Conservation (phyloP, 2,797 vertebrate species). For the Peromyscus melanophrys region DNA sequence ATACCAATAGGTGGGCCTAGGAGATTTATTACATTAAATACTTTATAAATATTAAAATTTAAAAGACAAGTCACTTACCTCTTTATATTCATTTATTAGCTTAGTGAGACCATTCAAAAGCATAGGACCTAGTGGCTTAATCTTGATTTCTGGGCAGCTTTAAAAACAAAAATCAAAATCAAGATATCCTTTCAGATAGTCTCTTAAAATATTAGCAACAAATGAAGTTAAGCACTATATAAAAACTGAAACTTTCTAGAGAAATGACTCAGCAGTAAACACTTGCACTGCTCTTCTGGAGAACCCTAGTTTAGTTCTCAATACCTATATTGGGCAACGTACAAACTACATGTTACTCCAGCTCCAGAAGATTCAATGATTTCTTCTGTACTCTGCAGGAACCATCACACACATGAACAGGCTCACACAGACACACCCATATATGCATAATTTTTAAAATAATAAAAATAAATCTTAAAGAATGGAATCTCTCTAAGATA, state of each 20-base stretch:
- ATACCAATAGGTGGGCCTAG: constrained; percentile 26
- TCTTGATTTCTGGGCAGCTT: constrained; percentile 98
- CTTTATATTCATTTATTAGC: constrained; percentile 99
- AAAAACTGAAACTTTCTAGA: constrained; percentile 51
- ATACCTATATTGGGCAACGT: not conserved
- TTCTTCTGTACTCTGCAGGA: not conserved
- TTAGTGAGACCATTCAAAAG: constrained; percentile 99
- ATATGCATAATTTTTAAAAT: not conserved
- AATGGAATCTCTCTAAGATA: constrained; percentile 4
- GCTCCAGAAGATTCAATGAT: not conserved
- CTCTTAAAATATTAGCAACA: constrained; percentile 61
- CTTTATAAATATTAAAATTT: constrained; percentile 60
- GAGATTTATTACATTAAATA: constrained; percentile 61
- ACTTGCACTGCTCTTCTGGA: not conserved
- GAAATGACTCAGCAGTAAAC: not conserved
- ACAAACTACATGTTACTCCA: not conserved
- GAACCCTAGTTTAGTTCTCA: not conserved
- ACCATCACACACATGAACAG: not conserved
- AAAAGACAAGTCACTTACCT: constrained; percentile 91
- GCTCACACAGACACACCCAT: not conserved
- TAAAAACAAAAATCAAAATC: constrained; percentile 75
- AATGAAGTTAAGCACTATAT: constrained; percentile 46
- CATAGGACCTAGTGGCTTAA: constrained; percentile 98
- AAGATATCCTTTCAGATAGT: constrained; percentile 66
- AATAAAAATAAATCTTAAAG: not conserved